Conservation (phyloP, 2,888 invertebrate species). For the Xestia rhomboidea region DNA sequence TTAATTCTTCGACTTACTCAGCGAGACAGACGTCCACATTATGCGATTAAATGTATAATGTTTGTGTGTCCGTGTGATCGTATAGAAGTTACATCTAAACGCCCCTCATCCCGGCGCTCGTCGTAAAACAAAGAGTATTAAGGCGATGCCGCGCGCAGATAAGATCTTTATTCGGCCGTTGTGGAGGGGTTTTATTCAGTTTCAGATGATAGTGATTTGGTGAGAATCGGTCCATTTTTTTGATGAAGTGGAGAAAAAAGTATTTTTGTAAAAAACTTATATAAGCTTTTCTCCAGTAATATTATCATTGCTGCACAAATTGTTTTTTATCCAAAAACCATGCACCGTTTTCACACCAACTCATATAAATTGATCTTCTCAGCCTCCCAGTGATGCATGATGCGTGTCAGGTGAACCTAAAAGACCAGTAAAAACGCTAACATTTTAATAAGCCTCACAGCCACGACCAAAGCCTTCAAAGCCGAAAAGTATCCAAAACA, state of each 20-base stretch:
- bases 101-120: constrained; percentile 68
- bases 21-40: constrained; percentile 45
- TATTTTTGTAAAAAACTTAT: neutral
- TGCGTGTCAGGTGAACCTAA: constrained; percentile 10
- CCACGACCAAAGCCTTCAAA: constrained; percentile 36
- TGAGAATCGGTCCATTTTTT: neutral
- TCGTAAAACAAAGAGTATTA: constrained; percentile 77
- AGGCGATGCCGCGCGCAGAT: constrained; percentile 56
- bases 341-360: neutral
- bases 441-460: constrained; percentile 46
- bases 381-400: neutral
- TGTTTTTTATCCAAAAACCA: neutral
- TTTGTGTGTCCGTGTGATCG: constrained; percentile 45
- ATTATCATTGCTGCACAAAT: neutral
- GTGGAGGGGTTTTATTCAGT: constrained; percentile 39
- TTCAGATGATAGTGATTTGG: constrained; percentile 36
- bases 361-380: neutral
- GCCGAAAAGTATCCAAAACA: constrained; percentile 46
- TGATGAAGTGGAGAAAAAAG: neutral
- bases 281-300: neutral
- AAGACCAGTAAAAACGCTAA: constrained; percentile 23
- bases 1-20: constrained; percentile 32
- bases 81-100: constrained; percentile 69
- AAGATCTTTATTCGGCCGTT: constrained; percentile 55
- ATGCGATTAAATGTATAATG: constrained; percentile 62